These are phyloP conservation scores for Alethe castanea DNA, from an alignment of 2,113 vertebrate genomes.

Conservation along the genomic window DNA sequence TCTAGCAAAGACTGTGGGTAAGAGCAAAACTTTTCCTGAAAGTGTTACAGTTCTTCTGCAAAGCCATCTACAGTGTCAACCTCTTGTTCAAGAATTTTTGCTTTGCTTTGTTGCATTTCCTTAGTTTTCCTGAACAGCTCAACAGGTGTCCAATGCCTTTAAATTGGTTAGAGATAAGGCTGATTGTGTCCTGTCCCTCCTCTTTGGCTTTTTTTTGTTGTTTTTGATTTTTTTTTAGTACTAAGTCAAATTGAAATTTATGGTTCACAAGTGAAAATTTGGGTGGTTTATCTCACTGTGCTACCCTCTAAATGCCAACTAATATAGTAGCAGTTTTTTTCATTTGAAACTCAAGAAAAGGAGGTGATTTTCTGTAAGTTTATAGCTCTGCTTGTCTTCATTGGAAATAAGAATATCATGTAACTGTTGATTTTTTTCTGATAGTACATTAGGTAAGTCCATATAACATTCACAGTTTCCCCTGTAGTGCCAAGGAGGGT, in stretches of 20 bases:
- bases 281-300: not conserved
- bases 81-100: not conserved
- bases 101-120: not conserved
- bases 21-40: not conserved
- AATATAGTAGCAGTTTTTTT: not conserved
- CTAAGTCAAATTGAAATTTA: not conserved
- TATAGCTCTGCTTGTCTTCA: not conserved
- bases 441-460: not conserved
- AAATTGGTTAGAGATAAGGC: not conserved
- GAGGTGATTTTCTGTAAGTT: not conserved
- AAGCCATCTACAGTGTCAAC: not conserved
- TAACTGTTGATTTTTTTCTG: not conserved
- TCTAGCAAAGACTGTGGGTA: not conserved
- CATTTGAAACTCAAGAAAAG: not conserved
- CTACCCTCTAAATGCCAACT: not conserved
- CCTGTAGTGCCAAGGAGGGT: not conserved
- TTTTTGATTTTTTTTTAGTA: not conserved
- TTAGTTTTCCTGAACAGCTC: not conserved
- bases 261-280: not conserved
- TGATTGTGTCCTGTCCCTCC: not conserved
- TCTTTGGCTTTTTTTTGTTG: fast-evolving
- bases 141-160: not conserved
- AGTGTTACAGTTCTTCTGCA: not conserved
- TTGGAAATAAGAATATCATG: not conserved
- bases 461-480: not conserved